phyloP scores from a whole-genome alignment of 1,140 invertebrate species.

The Nixonia krombeini region DNA sequence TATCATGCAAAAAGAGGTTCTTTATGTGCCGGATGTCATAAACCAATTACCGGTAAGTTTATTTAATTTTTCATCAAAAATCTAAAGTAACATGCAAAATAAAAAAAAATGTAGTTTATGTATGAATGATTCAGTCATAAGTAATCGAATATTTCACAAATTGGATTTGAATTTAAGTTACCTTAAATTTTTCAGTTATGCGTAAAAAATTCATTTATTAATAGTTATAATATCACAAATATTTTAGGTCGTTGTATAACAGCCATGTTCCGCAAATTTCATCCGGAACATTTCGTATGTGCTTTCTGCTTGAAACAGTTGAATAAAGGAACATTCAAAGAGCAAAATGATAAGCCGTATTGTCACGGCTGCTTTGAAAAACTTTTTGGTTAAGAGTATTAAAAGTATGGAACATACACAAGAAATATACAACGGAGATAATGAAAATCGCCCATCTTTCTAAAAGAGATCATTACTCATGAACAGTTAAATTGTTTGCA shows the following conservation, averaged over 20 bases:
- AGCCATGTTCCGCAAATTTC: conserved; percentile 99
- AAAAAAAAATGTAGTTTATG: too few species aligned
- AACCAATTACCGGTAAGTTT: conserved; percentile 88
- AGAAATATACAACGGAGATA: not conserved
- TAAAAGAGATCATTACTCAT: too few species aligned
- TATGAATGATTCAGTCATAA: too few species aligned
- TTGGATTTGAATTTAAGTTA: too few species aligned
- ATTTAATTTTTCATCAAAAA: too few species aligned
- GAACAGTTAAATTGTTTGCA: too few species aligned
- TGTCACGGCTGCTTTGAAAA: conserved; percentile 98
- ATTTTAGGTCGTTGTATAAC: conserved; percentile 93
- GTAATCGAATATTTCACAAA: too few species aligned
- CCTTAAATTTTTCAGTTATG: too few species aligned
- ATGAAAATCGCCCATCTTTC: conserved; percentile 1
- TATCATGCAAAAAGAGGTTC: conserved; percentile 97
- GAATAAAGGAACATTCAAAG: conserved; percentile 98
- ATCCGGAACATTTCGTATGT: conserved; percentile 99
- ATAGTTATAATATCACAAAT: conserved; percentile 24
- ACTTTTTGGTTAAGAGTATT: conserved; percentile 85
- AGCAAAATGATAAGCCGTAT: conserved; percentile 98
- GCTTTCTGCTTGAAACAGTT: conserved; percentile 97
- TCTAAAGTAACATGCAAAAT: too few species aligned
- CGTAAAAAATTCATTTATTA: too few species aligned
- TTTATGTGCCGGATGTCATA: conserved; percentile 96
- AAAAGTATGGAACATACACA: not conserved